Conservation (phyloP, 2,888 invertebrate genomes). For the Trachelus tabidus region DNA sequence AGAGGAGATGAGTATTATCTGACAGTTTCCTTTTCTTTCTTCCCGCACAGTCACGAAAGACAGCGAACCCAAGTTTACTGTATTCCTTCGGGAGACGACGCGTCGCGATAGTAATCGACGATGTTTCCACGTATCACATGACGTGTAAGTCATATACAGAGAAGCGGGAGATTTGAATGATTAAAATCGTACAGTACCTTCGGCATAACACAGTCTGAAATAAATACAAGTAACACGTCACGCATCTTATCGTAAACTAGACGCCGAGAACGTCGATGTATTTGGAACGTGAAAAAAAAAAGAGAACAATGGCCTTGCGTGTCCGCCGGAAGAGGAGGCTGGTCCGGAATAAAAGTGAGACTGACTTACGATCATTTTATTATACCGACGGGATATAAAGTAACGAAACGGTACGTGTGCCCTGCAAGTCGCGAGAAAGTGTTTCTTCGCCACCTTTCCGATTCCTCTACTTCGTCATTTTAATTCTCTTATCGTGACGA, state of each 20-base stretch:
- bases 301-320: constrained; percentile 60
- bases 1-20: neutral
- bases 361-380: neutral
- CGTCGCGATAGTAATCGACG: neutral
- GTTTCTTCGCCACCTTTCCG: constrained; percentile 18
- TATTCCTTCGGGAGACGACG: neutral
- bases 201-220: neutral
- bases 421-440: constrained; percentile 47
- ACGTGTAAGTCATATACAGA: neutral
- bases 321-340: constrained; percentile 55
- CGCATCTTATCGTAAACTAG: neutral
- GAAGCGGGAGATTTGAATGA: neutral
- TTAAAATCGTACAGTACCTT: neutral
- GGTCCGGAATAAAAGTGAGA: constrained; percentile 12
- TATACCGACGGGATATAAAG: constrained; percentile 15
- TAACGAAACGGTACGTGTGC: constrained; percentile 1
- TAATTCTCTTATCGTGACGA: neutral
- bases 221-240: neutral
- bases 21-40: neutral
- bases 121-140: neutral
- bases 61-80: neutral
- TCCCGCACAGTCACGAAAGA: neutral
- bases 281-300: constrained; percentile 1
- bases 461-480: neutral
- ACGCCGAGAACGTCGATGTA: neutral